Base-by-base conservation (phyloP, 2,888 invertebrate genomes). In the Myopa testacea region DNA sequence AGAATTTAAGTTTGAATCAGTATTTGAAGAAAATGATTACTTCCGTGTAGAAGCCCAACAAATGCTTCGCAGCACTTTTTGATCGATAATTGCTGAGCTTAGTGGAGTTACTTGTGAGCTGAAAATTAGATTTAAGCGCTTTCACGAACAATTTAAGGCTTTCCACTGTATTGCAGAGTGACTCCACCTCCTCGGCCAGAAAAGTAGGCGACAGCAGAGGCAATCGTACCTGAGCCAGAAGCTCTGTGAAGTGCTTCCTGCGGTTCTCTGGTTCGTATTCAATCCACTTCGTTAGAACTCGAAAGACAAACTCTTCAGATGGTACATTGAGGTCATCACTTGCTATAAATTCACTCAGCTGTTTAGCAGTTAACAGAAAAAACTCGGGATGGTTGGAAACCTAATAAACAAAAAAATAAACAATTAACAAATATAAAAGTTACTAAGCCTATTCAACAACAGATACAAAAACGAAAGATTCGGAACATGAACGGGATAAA, bases 261-360 rank as follows among this genome's bases (percentile, higher is more conserved):
- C 58, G 71, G n/a, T 10, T n/a, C 19, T 71, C 71, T 10, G 34
- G 38, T 26, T 58, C 34, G 26, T 55, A 38, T 37, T 58, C n/a
- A 6, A 34, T 37, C 71, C 71, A 71, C 10, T 19, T 37, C 58
- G 16, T 52, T 7, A 71, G 14, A 26, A 19, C 38, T 5, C 16
- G 12, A 55, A 58, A 71, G 55, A 71, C 58, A 26, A 34, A n/a
- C 38, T 71, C 55, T n/a, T 71, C 71, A 12, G 58, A 37, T 3
- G 58, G 55, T 16, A 71, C 45, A 40, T 40, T 40, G 4, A 68
- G 45, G 10, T 40, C 40, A 16, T 68, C 45, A 10, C 40, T 40
- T 4, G 68, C 45, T 8, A 68, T 8, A 4, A 68, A 40, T 40
- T 68, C 8, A 40, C 38, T 40, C 40, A 68, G 40, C 38, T 68